These are phyloP conservation scores for Cephalopholis sonnerati DNA, from an alignment of 2,113 vertebrate species.

Conservation along the genomic window DNA sequence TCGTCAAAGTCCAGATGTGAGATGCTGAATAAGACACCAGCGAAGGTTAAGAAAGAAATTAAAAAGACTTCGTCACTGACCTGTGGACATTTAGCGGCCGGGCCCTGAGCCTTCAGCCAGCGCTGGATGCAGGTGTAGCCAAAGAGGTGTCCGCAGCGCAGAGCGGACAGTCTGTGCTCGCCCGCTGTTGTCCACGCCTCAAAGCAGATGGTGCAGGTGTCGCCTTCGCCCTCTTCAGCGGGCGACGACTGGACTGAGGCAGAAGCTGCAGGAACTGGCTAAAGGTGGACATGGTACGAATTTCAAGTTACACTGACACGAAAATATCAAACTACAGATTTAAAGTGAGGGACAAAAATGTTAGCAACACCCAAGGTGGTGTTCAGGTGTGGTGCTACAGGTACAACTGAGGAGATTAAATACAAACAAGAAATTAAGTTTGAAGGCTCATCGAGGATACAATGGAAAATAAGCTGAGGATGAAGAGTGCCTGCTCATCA, in stretches of 20 bases:
- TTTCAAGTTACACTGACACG: neutral
- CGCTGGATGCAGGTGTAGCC: constrained; percentile 92
- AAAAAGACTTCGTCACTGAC: constrained; percentile 75
- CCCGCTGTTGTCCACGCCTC: constrained; percentile 95
- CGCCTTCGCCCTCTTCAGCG: constrained; percentile 84
- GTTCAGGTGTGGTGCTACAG: too few relatives aligned
- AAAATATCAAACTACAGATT: neutral
- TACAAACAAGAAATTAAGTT: too few relatives aligned
- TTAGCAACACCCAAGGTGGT: neutral
- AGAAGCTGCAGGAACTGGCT: constrained; percentile 17
- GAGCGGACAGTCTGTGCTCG: constrained; percentile 89
- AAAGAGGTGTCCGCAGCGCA: constrained; percentile 96
- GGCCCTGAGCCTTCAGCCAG: constrained; percentile 92
- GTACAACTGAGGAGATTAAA: too few relatives aligned
- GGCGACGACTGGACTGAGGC: neutral
- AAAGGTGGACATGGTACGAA: neutral
- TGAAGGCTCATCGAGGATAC: too few relatives aligned
- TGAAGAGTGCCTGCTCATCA: too few relatives aligned
- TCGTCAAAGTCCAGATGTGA: too few relatives aligned
- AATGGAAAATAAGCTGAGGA: too few relatives aligned
- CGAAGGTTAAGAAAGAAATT: too few relatives aligned
- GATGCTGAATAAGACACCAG: fast-evolving
- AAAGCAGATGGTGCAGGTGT: constrained; percentile 94
- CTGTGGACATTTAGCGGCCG: constrained; percentile 94
- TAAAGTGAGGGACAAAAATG: neutral